phyloP scores from a whole-genome alignment of 2,797 vertebrate species.

The Characodon lateralis region DNA sequence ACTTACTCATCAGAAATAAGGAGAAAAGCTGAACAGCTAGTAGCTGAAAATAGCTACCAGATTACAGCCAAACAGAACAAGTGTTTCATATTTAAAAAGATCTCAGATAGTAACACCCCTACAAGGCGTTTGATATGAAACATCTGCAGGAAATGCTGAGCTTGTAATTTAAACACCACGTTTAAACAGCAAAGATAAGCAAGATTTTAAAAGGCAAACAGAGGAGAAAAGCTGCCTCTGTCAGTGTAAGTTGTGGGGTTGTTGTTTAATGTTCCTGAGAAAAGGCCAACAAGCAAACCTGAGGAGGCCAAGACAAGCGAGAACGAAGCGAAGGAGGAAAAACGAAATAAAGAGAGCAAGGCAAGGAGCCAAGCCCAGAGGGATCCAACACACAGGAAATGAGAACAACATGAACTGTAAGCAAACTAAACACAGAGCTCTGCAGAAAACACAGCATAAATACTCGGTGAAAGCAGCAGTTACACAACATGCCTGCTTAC shows the following conservation, averaged over 20 bases:
- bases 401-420: slow-evolving; percentile 25
- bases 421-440: not conserved
- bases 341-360: slow-evolving; percentile 3
- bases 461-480: not conserved
- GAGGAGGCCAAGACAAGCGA: slow-evolving; percentile 8
- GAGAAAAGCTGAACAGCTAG: too few species aligned
- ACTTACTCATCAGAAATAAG: not conserved
- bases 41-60: not conserved
- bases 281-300: not conserved
- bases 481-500: not conserved
- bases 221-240: not conserved
- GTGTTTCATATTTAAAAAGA: slow-evolving; percentile 24
- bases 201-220: not conserved
- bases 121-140: slow-evolving; percentile 22
- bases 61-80: not conserved
- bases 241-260: not conserved
- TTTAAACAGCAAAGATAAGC: slow-evolving; percentile 9
- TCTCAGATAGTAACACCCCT: not conserved
- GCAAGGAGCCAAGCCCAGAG: slow-evolving; percentile 36
- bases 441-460: not conserved
- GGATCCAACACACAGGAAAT: slow-evolving; percentile 65
- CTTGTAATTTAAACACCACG: not conserved
- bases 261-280: slow-evolving; percentile 3
- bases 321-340: slow-evolving; percentile 2
- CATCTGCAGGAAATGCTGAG: slow-evolving; percentile 42